Evolutionary conservation across 2,113 vertebrate species (phyloP).

Genomic region (Suncus etruscus): DNA sequence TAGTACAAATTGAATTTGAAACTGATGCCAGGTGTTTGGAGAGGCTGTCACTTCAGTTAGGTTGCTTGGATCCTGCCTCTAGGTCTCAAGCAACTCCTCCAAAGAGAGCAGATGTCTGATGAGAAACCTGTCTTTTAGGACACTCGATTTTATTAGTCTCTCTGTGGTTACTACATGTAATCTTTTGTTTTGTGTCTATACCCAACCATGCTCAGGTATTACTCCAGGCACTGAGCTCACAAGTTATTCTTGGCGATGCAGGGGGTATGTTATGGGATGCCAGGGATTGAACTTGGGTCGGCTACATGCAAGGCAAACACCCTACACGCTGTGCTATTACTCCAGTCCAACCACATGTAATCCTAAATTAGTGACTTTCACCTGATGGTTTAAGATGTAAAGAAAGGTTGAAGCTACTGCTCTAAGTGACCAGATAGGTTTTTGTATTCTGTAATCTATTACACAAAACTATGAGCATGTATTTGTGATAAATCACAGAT

Average conservation of each 20-base stretch:
- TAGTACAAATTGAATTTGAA: constrained; percentile 37
- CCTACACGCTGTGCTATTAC: no score
- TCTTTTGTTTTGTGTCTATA: no score
- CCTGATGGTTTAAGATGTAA: no score
- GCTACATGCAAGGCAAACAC: no score
- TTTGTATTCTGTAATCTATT: not conserved
- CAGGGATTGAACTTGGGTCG: no score
- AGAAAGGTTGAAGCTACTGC: no score
- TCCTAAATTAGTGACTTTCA: no score
- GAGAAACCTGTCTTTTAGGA: not conserved
- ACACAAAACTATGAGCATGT: not conserved
- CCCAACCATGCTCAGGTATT: no score
- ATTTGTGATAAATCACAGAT: not conserved
- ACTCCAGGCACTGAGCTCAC: no score
- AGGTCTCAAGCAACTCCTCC: not conserved
- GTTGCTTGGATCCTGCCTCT: not conserved
- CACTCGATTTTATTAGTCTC: not conserved
- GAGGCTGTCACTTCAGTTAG: not conserved
- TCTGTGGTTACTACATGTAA: not conserved
- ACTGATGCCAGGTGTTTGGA: not conserved
- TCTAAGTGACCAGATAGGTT: not conserved
- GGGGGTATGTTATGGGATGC: no score
- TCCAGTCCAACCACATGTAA: no score
- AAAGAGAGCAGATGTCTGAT: not conserved
- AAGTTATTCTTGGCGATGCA: no score